Evolutionary conservation across 2,113 vertebrate genomes (phyloP).

Genomic region (Noturus placidus): DNA sequence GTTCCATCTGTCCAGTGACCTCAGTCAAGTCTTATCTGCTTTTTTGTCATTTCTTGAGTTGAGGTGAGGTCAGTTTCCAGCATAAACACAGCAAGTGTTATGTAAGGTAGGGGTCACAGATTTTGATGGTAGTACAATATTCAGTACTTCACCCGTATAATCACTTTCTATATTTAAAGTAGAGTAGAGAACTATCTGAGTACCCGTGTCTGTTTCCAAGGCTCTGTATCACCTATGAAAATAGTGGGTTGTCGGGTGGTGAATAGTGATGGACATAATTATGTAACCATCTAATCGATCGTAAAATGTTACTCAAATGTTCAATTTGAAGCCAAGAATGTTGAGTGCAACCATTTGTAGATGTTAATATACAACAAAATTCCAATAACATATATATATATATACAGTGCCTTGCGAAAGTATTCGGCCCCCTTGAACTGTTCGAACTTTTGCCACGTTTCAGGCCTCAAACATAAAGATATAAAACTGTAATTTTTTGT

Average conservation of each 20-base stretch:
- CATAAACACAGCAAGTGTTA: neutral
- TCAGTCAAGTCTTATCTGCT: slow-evolving; percentile 68
- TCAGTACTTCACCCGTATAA: neutral
- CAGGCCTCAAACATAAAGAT: no score
- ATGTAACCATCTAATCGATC: neutral
- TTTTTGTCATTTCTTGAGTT: slow-evolving; percentile 18
- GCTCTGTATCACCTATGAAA: neutral
- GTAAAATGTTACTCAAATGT: neutral
- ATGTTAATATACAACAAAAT: neutral
- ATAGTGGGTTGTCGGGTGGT: neutral
- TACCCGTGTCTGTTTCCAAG: neutral
- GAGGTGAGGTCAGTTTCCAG: neutral
- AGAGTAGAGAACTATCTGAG: neutral
- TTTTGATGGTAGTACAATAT: neutral
- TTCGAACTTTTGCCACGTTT: no score
- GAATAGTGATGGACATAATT: neutral
- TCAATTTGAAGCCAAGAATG: neutral
- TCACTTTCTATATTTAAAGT: neutral
- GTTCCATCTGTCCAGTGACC: slow-evolving; percentile 67
- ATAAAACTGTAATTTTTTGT: no score
- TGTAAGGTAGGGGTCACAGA: neutral
- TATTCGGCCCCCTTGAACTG: no score
- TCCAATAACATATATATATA: neutral
- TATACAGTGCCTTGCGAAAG: no score
- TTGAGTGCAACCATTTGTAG: neutral